Evolutionary conservation across 2,797 vertebrate species (phyloP), one percentile per base, ranked within the genome.

Genomic region (Acropternis orthonyx): DNA sequence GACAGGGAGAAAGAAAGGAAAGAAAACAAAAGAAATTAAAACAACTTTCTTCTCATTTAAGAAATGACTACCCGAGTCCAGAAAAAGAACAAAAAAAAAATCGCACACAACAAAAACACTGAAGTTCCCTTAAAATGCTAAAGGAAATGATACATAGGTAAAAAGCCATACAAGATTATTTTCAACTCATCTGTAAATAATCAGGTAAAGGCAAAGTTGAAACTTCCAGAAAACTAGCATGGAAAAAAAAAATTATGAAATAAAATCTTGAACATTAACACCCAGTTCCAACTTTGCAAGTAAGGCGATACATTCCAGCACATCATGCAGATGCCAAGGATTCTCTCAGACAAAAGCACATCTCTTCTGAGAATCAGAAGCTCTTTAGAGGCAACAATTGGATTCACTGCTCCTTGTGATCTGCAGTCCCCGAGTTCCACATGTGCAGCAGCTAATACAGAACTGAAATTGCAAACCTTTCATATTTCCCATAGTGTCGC

Each of bases 271-370:
- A 91, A 41, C 37, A 59, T 36, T 36, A 91, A 41, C 46, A 68
- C 30, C 66, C 6, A 65, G 59, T 81, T 92, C 62, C 73, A 91
- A 37, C 51, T 91, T 69, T 67, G 69, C 76, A 91, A 94, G 52
- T 46, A 89, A 78, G 58, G 58, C 17, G 54, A 80, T 56, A 74
- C 73, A 66, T 89, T 93, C 66, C 73, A 92, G 82, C 32, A 54
- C 73, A 62, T 26, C 61, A 18, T 9, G 61, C n/a, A 59, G 73
- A 91, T 67, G 78, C 87, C 89, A 94, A 89, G 63, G 52, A 36
- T 66, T 91, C 72, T 90, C 37, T 77, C 59, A 62, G 46, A 68
- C 72, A 94, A 89, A 96, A 93, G 62, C 48, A 88, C 39, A 62
- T 48, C 36, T 72, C 71, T 93, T 88, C n/a, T n/a, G 82, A 75